Evolutionary conservation across 2,888 invertebrate genomes (phyloP).

Genomic region (Leucoptera coffeella): DNA sequence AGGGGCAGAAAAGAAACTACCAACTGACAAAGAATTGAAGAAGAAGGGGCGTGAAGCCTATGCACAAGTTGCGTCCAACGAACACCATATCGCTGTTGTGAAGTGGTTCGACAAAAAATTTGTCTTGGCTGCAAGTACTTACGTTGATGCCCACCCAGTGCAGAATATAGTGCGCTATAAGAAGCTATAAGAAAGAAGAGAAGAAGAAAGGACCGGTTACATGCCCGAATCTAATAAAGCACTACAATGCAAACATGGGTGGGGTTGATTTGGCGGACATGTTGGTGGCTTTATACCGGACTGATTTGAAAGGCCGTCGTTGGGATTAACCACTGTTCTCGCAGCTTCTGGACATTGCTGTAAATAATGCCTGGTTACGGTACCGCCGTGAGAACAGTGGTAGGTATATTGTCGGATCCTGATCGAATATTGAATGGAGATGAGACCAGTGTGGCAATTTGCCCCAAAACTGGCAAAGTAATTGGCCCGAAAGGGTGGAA

Average conservation of each 20-base stretch:
- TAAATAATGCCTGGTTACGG: slow-evolving; percentile 2
- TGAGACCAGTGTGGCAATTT: too few species aligned
- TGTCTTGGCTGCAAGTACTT: slow-evolving; percentile 8
- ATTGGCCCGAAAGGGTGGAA: too few species aligned
- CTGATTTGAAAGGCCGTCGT: slow-evolving; percentile 6
- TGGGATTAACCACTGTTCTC: slow-evolving; percentile 9
- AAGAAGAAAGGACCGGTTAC: slow-evolving; percentile 7
- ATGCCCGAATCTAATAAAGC: slow-evolving; percentile 8
- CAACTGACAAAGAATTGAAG: slow-evolving; percentile 1
- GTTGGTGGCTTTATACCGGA: slow-evolving; percentile 2
- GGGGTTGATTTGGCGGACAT: slow-evolving; percentile 9
- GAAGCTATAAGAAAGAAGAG: slow-evolving; percentile 8
- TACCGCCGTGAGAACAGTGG: slow-evolving; percentile 1
- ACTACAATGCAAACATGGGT: slow-evolving; percentile 11
- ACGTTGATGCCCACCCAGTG: slow-evolving; percentile 7
- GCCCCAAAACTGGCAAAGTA: too few species aligned
- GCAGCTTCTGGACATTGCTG: slow-evolving; percentile 1
- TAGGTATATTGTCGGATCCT: too few species aligned
- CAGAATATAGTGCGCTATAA: slow-evolving; percentile 7
- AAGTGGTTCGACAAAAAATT: slow-evolving; percentile 9
- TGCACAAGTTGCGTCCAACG: not conserved
- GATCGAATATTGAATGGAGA: too few species aligned
- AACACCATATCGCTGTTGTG: not conserved
- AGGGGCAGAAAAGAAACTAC: not conserved
- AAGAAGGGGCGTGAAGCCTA: not conserved